Evolutionary conservation across 2,113 vertebrate genomes (phyloP).

Genomic region (Oriolus oriolus): DNA sequence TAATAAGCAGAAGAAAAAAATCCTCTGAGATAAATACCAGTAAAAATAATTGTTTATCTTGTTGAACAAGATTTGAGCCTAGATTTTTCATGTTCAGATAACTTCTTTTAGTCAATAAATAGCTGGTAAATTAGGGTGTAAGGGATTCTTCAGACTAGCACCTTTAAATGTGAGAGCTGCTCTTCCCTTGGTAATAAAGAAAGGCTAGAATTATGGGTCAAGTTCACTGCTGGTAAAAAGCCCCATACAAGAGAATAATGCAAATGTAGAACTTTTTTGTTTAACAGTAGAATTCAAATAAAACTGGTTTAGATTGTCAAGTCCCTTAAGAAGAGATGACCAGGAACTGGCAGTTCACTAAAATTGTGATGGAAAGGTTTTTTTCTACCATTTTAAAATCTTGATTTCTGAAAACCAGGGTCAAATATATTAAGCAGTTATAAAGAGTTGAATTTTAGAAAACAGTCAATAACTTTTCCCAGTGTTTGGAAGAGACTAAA

Average conservation of each 20-base stretch:
- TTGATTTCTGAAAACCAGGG: neutral
- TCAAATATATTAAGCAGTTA: neutral
- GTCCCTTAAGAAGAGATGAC: neutral
- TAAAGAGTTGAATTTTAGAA: neutral
- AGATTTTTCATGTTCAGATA: neutral
- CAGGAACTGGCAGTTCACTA: neutral
- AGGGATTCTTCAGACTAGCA: neutral
- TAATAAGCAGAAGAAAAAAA: neutral
- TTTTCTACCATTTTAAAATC: neutral
- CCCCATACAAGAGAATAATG: neutral
- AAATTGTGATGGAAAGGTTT: neutral
- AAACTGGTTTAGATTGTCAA: neutral
- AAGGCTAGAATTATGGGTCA: neutral
- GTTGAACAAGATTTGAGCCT: neutral
- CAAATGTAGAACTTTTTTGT: neutral
- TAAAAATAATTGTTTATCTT: neutral
- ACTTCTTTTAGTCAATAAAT: neutral
- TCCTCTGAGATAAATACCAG: neutral
- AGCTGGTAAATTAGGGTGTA: neutral
- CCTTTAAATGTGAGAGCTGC: neutral
- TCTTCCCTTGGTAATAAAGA: neutral
- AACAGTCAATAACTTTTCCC: neutral
- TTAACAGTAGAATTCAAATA: neutral
- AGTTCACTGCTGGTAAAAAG: neutral
- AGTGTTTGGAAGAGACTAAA: neutral